A percentile compares a stretch with the other conserved stretches of the same genome.
Evolutionary conservation across 2,888 invertebrate genomes (phyloP).

Genomic region (Ceramica pisi): DNA sequence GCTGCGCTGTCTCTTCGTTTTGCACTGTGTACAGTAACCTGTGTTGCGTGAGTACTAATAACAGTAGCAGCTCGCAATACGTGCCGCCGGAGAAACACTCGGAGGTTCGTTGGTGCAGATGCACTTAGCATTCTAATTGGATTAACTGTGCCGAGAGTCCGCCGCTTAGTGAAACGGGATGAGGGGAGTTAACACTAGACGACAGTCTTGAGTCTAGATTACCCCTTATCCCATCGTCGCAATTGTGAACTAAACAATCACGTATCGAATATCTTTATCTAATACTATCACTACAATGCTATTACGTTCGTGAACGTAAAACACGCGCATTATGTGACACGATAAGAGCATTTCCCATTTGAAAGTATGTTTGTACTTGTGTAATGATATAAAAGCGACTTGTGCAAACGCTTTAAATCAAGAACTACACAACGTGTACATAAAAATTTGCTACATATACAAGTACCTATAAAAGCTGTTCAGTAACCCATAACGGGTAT

Average conservation of each 20-base stretch:
- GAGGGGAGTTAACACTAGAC: slow-evolving; percentile 31
- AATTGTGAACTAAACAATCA: slow-evolving; percentile 35
- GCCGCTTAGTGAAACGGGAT: slow-evolving; percentile 38
- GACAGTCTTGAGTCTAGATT: slow-evolving; percentile 9
- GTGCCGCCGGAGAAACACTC: slow-evolving; percentile 66
- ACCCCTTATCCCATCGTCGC: slow-evolving; percentile 15
- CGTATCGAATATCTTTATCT: slow-evolving; percentile 41
- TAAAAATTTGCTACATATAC: slow-evolving; percentile 42
- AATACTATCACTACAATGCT: slow-evolving; percentile 40
- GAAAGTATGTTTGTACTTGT: slow-evolving; percentile 38
- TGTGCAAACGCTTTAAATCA: slow-evolving; percentile 33
- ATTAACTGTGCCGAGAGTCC: slow-evolving; percentile 39
- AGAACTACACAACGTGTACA: slow-evolving; percentile 26
- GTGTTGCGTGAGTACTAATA: slow-evolving; percentile 66
- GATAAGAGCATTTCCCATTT: slow-evolving; percentile 27
- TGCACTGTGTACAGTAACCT: slow-evolving; percentile 41
- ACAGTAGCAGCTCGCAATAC: slow-evolving; percentile 66
- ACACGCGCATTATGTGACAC: slow-evolving; percentile 34
- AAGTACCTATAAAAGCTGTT: slow-evolving; percentile 39
- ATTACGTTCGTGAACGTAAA: slow-evolving; percentile 40
- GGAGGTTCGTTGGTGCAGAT: slow-evolving; percentile 68
- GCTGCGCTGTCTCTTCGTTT: slow-evolving; percentile 23
- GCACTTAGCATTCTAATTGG: slow-evolving; percentile 56
- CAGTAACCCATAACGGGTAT: slow-evolving; percentile 57
- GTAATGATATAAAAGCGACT: slow-evolving; percentile 14